Evolutionary conservation across 2,888 invertebrate species (phyloP).

Genomic region (Cephalotes varians): DNA sequence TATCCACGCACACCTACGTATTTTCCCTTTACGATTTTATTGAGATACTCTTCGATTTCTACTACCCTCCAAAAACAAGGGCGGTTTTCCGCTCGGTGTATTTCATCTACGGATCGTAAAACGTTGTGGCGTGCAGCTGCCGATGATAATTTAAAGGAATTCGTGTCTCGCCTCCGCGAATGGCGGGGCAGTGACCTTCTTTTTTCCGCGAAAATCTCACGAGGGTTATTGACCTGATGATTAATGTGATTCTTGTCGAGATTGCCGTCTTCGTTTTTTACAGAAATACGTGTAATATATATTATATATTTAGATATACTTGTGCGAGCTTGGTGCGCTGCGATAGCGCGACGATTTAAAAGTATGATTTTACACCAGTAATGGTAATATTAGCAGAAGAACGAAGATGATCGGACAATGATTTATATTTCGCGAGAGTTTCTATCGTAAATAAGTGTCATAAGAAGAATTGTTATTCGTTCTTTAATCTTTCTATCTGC

Average conservation of each 20-base stretch:
- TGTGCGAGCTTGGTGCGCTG: neutral
- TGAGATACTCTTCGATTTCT: conserved; percentile 8
- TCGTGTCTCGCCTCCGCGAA: neutral
- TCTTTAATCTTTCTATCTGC: conserved; percentile 10
- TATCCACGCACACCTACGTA: neutral
- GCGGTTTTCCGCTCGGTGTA: neutral
- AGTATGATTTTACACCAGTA: neutral
- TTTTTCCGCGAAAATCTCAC: neutral
- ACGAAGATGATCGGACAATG: neutral
- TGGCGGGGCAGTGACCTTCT: too few relatives aligned
- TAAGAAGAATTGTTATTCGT: conserved; percentile 19
- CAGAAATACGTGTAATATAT: neutral
- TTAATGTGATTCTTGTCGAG: conserved; percentile 25
- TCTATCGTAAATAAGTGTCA: conserved; percentile 28
- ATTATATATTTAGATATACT: neutral
- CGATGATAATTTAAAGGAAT: conserved; percentile 35
- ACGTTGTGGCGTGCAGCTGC: neutral
- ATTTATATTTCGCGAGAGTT: conserved; percentile 12
- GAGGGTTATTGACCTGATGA: neutral
- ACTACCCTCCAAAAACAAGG: neutral
- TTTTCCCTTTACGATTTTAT: conserved; percentile 12
- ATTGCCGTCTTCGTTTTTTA: neutral
- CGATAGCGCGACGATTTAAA: neutral
- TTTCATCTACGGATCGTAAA: conserved; percentile 17
- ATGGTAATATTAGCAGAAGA: neutral